Conservation (phyloP, 2,888 invertebrate genomes). For the Sesamia inferens region DNA sequence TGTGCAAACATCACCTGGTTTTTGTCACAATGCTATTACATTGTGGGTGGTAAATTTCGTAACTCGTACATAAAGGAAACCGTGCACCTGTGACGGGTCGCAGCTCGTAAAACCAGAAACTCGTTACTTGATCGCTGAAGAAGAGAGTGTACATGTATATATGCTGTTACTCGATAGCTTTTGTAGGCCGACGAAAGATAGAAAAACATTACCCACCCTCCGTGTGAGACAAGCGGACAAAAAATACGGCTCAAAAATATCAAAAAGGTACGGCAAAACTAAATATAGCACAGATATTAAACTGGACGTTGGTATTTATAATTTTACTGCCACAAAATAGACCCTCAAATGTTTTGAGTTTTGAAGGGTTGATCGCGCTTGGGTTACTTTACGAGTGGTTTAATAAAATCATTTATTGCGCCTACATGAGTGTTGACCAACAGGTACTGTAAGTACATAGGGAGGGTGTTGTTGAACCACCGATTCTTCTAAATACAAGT, state of each 20-base stretch:
- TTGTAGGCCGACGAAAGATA: conserved; percentile 18
- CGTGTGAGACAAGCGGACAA: conserved; percentile 15
- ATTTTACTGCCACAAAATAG: conserved; percentile 16
- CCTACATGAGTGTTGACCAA: background rate
- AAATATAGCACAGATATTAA: conserved; percentile 7
- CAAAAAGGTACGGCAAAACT: background rate
- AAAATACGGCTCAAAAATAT: conserved; percentile 23
- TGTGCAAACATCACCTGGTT: conserved; percentile 24
- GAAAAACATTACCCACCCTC: conserved; percentile 24
- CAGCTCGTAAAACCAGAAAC: conserved; percentile 52
- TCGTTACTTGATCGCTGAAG: conserved; percentile 49
- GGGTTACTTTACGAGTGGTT: conserved; percentile 8
- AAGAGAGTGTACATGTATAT: conserved; percentile 18
- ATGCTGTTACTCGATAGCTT: conserved; percentile 21
- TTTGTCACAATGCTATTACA: conserved; percentile 21
- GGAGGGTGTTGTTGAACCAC: background rate
- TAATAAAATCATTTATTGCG: conserved; percentile 6
- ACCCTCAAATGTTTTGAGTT: conserved; percentile 13
- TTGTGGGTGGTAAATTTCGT: conserved; percentile 10
- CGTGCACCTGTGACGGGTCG: conserved; percentile 50
- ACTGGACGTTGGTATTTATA: background rate
- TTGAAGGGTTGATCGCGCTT: conserved; percentile 12
- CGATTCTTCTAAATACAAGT: background rate
- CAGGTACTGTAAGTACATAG: background rate
- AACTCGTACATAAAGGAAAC: conserved; percentile 36